These are phyloP conservation scores for Pantala flavescens DNA, from an alignment of 1,140 invertebrate genomes.

Conservation along the genomic window DNA sequence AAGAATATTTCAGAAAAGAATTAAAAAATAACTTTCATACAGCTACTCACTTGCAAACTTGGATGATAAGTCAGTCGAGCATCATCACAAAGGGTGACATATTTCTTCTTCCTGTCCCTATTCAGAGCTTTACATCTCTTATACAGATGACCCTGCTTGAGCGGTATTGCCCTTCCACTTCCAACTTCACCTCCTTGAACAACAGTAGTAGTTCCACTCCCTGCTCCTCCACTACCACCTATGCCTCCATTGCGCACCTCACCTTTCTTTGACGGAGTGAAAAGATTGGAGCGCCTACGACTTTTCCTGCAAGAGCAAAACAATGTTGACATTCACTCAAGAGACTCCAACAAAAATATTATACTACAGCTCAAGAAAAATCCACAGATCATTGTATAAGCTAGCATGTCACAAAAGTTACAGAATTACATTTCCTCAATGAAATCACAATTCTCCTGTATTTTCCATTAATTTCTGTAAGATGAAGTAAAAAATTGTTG, in stretches of 20 bases:
- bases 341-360: no score
- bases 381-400: no score
- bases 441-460: no score
- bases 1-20: no score
- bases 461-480: no score
- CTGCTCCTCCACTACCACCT: background rate
- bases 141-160: conserved; percentile 95
- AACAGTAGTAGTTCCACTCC: background rate
- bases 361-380: no score
- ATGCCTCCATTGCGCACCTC: conserved; percentile 41
- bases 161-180: conserved; percentile 86
- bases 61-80: conserved; percentile 91
- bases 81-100: conserved; percentile 90
- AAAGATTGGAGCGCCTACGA: conserved; percentile 85
- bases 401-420: no score
- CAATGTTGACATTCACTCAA: background rate
- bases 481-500: no score
- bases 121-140: conserved; percentile 92
- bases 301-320: conserved; percentile 55
- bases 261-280: conserved; percentile 84
- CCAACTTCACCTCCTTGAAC: conserved; percentile 63
- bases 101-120: conserved; percentile 99
- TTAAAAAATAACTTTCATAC: background rate
- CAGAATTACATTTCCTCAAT: no score
- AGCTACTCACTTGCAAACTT: conserved; percentile 71